These are phyloP conservation scores for Cichlasoma orientale DNA, from an alignment of 2,797 vertebrate species.

Conservation along the genomic window DNA sequence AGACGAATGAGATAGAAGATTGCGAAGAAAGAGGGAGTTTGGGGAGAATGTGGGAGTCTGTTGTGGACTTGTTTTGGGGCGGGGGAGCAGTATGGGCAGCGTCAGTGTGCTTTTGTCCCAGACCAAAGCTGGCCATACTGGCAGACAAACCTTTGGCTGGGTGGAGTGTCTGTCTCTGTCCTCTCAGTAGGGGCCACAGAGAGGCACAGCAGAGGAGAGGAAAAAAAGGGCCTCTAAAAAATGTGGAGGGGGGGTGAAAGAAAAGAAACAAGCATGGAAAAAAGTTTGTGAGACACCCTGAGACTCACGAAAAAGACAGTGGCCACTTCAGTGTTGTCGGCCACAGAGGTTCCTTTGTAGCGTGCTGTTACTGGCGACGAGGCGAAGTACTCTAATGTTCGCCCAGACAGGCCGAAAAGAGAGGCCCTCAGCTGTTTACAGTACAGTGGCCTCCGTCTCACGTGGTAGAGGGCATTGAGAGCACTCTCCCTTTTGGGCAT, in stretches of 20 bases:
- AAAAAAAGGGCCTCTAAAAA: slow-evolving; percentile 77
- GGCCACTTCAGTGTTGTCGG: slow-evolving; percentile 79
- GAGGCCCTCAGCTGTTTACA: slow-evolving; percentile 78
- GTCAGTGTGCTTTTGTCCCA: slow-evolving; percentile 77
- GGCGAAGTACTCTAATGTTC: slow-evolving; percentile 71
- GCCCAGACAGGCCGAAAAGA: slow-evolving; percentile 69
- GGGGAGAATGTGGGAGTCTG: slow-evolving; percentile 67
- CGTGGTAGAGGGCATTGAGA: slow-evolving; percentile 70
- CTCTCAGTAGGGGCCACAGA: slow-evolving; percentile 82
- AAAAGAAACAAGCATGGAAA: slow-evolving; percentile 74
- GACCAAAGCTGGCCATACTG: slow-evolving; percentile 77
- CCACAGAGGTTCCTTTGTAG: slow-evolving; percentile 80
- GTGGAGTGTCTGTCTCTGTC: slow-evolving; percentile 79
- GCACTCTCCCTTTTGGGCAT: slow-evolving; percentile 68
- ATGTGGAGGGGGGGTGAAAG: slow-evolving; percentile 64
- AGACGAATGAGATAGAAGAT: slow-evolving; percentile 45
- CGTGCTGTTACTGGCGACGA: slow-evolving; percentile 67
- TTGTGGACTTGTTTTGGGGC: slow-evolving; percentile 62
- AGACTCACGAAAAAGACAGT: slow-evolving; percentile 78
- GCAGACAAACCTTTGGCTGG: slow-evolving; percentile 80
- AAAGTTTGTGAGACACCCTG: slow-evolving; percentile 78
- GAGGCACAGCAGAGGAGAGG: slow-evolving; percentile 77
- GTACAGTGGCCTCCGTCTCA: slow-evolving; percentile 70
- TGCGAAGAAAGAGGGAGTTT: slow-evolving; percentile 50
- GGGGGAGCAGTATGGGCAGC: slow-evolving; percentile 67